phyloP scores from a whole-genome alignment of 1,140 invertebrate species.

The Mesaphorura yosii region DNA sequence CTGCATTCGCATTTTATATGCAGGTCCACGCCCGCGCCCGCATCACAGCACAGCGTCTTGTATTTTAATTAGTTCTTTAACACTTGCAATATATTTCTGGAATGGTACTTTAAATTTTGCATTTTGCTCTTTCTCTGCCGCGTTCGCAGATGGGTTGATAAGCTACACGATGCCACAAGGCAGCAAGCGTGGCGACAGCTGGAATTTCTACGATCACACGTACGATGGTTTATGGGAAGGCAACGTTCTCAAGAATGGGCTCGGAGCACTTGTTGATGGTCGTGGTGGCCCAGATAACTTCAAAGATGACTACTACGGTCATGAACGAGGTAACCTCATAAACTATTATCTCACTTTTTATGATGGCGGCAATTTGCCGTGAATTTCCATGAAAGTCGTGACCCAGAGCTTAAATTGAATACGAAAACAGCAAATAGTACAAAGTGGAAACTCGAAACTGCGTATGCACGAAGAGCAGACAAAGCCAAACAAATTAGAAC shows the following conservation, averaged over 20 bases:
- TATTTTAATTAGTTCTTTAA: no score
- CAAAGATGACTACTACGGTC: slow-evolving; percentile 50
- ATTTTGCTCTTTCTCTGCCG: not conserved
- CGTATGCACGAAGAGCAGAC: no score
- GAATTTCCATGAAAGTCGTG: not conserved
- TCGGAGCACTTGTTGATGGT: slow-evolving; percentile 79
- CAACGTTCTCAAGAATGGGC: slow-evolving; percentile 52
- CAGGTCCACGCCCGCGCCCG: no score
- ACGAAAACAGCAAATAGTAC: no score
- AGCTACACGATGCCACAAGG: slow-evolving; percentile 76
- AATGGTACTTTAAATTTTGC: no score
- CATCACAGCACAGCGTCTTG: no score
- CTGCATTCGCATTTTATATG: no score
- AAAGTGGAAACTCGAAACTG: no score
- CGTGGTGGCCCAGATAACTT: slow-evolving; percentile 61
- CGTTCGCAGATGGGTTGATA: slow-evolving; percentile 57
- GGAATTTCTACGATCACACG: slow-evolving; percentile 77
- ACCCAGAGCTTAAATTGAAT: no score
- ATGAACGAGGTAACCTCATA: slow-evolving; percentile 40
- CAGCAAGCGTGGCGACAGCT: slow-evolving; percentile 54
- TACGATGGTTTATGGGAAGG: slow-evolving; percentile 78
- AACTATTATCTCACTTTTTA: not conserved
- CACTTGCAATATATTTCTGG: no score
- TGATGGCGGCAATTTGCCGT: not conserved
- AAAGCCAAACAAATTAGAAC: no score